Percentiles rank a stretch among this genome's conserved stretches.
phyloP scores from a whole-genome alignment of 2,888 invertebrate species.

The Notodonta dromedarius region DNA sequence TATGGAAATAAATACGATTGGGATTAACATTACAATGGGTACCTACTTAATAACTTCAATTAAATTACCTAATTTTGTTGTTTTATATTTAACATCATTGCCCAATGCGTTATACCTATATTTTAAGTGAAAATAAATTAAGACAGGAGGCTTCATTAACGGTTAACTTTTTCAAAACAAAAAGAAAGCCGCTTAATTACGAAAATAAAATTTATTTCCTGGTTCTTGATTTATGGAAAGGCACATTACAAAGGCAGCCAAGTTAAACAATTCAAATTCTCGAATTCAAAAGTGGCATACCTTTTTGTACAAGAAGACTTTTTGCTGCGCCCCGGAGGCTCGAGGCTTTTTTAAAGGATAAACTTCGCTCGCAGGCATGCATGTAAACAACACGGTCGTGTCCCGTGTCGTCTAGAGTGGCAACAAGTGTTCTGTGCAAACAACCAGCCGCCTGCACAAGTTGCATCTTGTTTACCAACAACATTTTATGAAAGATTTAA shows the following conservation, averaged over 20 bases:
- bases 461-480: conserved; percentile 32
- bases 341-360: conserved; percentile 48
- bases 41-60: no score
- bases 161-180: neutral
- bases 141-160: no score
- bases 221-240: neutral
- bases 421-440: conserved; percentile 54
- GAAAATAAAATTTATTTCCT: neutral
- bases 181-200: conserved; percentile 1
- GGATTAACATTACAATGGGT: neutral
- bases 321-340: conserved; percentile 20
- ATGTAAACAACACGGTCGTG: conserved; percentile 49
- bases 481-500: conserved; percentile 39
- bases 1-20: neutral
- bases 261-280: neutral
- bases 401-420: conserved; percentile 36
- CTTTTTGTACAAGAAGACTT: neutral
- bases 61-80: no score
- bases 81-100: no score
- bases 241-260: neutral
- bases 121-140: no score
- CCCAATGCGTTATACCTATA: no score
- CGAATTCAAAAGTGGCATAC: neutral
- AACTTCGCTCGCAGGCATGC: conserved; percentile 55
- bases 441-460: conserved; percentile 30